Percentiles rank a stretch among this genome's conserved stretches.
phyloP scores from a whole-genome alignment of 2,797 vertebrate species.

The Pristis pectinata region DNA sequence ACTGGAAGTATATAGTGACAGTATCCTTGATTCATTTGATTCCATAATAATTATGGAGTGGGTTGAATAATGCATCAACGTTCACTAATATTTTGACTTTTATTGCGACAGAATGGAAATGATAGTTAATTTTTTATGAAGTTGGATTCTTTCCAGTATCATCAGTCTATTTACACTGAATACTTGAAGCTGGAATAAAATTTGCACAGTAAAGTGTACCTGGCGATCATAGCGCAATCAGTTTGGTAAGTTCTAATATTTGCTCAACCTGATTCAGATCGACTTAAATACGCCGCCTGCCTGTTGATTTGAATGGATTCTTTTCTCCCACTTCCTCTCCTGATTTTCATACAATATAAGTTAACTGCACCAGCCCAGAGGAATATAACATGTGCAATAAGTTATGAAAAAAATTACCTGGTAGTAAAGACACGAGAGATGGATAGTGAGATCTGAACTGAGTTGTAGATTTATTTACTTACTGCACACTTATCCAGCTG shows the following conservation, averaged over 20 bases:
- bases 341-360: not conserved
- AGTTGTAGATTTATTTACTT: not conserved
- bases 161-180: not conserved
- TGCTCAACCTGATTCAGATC: not conserved
- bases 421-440: too few species aligned
- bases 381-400: not conserved
- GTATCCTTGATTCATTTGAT: not conserved
- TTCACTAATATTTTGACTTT: constrained; percentile 24
- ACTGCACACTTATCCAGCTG: too few species aligned
- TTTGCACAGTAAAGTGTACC: not conserved
- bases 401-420: not conserved
- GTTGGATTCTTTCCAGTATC: constrained; percentile 1
- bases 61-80: constrained; percentile 9
- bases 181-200: not conserved
- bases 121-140: not conserved
- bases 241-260: not conserved
- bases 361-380: not conserved
- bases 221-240: not conserved
- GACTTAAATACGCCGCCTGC: not conserved
- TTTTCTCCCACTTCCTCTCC: too few species aligned
- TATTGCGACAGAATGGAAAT: constrained; percentile 3
- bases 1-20: not conserved
- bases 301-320: not conserved
- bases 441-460: not conserved
- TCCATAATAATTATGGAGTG: constrained; percentile 7